Conservation (phyloP, 2,113 vertebrate genomes). For the Odontophorus gujanensis region DNA sequence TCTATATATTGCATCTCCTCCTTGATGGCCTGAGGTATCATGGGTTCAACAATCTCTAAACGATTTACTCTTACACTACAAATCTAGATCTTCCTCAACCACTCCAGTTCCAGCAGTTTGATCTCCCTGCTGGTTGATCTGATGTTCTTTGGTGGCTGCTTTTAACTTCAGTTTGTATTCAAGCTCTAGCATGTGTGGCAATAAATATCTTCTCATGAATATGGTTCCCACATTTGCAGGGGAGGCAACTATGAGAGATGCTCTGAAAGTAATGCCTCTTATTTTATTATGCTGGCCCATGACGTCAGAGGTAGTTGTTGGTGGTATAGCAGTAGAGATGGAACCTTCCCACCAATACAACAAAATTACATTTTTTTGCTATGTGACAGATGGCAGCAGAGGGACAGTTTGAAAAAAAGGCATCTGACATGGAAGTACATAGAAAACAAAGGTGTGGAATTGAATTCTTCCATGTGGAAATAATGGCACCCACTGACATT, state of each 20-base stretch:
- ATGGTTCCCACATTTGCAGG: background rate
- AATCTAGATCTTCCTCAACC: background rate
- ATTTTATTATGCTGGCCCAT: no score
- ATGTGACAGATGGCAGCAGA: no score
- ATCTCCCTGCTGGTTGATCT: background rate
- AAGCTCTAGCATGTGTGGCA: background rate
- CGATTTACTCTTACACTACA: background rate
- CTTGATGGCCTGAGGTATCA: background rate
- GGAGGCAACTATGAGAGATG: background rate
- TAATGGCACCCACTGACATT: no score
- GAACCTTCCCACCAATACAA: no score
- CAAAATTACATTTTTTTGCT: no score
- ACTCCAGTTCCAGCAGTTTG: background rate
- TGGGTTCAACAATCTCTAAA: background rate
- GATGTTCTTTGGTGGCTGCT: background rate
- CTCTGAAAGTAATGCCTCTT: no score
- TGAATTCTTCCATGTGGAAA: no score
- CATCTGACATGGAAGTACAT: no score
- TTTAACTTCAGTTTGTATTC: background rate
- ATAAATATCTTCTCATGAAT: background rate
- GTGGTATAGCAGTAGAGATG: no score
- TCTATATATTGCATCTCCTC: background rate
- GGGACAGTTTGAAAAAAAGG: no score
- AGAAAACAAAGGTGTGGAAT: no score
- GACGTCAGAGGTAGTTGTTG: no score